Evolutionary conservation across 2,888 invertebrate genomes (phyloP), one percentile per base, ranked within the genome.

Genomic region (Polylopha cassiicola): DNA sequence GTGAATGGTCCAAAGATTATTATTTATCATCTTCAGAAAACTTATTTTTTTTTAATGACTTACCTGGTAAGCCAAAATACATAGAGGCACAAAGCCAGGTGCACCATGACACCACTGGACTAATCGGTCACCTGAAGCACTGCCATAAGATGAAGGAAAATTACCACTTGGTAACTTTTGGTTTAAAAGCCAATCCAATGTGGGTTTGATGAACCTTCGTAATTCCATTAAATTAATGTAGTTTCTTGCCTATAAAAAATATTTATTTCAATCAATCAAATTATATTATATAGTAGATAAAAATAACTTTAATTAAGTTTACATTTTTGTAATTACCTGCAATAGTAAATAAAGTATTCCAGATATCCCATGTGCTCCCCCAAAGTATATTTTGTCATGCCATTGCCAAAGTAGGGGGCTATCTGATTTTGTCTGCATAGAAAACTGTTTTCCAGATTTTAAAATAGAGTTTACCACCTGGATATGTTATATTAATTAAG

Each of bases 21-120:
- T n/a, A n/a, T n/a, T n/a, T n/a, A n/a, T n/a, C n/a, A n/a, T n/a
- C n/a, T n/a, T n/a, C n/a, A n/a, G 0, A 8, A 27, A 13, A 27
- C 2, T 4, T 5, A 8, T 14, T 5, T 7, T 2, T 5, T 23
- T 23, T 20, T 23, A 2, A 14, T 9, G 5, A 13, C 11, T 44
- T 71, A 93, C 92, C 86, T 91, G 82, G 60, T 89, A 86, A 23
- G 94, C 92, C 50, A 88, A 73, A 47, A 87, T 72, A 52, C 90
- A 92, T 53, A 94, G 75, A 53, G 91, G 89, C 7, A 94, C 87
- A 79, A 93, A 92, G 21, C 95, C 95, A 9, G 96, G 94, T 11
- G 95, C 94, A n/a, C 97, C 97, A 67, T 97, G 96, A 75, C 97
- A 97, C 96, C 96, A 97, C 58, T 97, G 97, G 10, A 97, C 90